Base-by-base conservation (phyloP, 1,140 invertebrate species). In the Pararge aegeria region DNA sequence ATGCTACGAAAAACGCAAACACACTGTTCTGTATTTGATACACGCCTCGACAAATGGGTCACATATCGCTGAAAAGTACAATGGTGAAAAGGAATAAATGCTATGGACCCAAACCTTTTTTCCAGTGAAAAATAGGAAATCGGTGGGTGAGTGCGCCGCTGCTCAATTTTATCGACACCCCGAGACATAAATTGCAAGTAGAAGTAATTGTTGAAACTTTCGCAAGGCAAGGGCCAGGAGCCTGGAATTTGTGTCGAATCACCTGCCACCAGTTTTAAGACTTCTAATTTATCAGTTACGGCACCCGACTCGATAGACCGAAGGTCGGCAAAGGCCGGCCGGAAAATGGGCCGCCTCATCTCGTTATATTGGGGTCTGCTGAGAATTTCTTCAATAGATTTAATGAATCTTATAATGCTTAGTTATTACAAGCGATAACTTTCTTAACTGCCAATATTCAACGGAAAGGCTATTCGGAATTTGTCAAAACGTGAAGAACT, bases 201-300 rank as follows among this genome's bases (percentile, higher is more conserved):
- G 78, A 81, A 78, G 78, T 88, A 87, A 85, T 85, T 78, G 82
- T 78, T 77, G 72, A 80, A 86, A 86, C 73, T 88, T 84, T 82
- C 69, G 70, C 68, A 71, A 57, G 72, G 59, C 59, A 50, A 66
- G 42, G 61, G 69, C 75, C 64, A 67, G 67, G 55, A 70, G 64
- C 64, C 55, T 65, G 59, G 72, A 83, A 83, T 81, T 85, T 80
- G 70, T 78, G 72, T 75, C 63, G 73, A 85, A 85, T 83, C 83
- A 83, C 80, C 80, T 84, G 80, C 78, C 80, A 79, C 78, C 73
- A 68, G 68, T 84, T 84, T 84, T 84, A 83, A 86, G 75, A 73
- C 81, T 78, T 71, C 80, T 75, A 82, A 87, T 87, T 86, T 87
- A 87, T 87, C 83, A 85, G 73, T 49, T 54, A 46, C 63, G 65